Base-by-base conservation (phyloP, 2,797 vertebrate genomes). In the Sebastolobus altivelis region DNA sequence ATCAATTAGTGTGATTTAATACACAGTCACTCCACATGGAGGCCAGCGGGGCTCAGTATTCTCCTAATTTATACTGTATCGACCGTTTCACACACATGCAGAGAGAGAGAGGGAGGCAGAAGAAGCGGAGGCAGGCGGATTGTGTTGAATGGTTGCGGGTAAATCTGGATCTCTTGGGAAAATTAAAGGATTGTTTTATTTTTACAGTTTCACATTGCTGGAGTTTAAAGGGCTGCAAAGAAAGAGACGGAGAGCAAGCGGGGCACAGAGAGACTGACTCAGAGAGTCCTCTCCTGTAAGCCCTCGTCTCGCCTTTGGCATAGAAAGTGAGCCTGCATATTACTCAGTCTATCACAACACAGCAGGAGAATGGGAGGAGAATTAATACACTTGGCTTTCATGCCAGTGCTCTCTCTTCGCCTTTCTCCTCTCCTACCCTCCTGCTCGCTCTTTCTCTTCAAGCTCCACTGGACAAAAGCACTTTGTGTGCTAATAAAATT, bases 261-360 rank as follows among this genome's bases (percentile, higher is more conserved):
- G 78, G 43, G 69, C 71, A 49, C 73, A 80, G 75, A 79, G 69
- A 76, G 66, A 22, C 72, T 74, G 83, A 84, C 66, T 80, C 83
- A 83, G 75, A 83, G 73, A 73, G 77, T 79, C 80, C 78, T 91
- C 88, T 90, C 81, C 77, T 83, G 76, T 88, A 88, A 92, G 92
- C 81, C 86, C 79, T 58, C 56, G 9, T 86, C 91, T 92, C 79
- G 88, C 93, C 92, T 85, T 87, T 92, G 94, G 93, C 94, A 85
- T 35, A 80, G 88, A 93, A 93, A 94, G 90, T 93, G 90, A 93
- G 90, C 88, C 92, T 93, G 93, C 92, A 92, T 92, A 91, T 92
- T 91, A 95, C 82, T 84, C 88, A 91, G 91, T 88, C 90, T 87
- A 93, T 91, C 92, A 90, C 88, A 90, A 86, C 86, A 73, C 91